A percentile compares a stretch with the other conserved stretches of the same genome.
Evolutionary conservation across 2,888 invertebrate species (phyloP).

Genomic region (Piscicola geometra): DNA sequence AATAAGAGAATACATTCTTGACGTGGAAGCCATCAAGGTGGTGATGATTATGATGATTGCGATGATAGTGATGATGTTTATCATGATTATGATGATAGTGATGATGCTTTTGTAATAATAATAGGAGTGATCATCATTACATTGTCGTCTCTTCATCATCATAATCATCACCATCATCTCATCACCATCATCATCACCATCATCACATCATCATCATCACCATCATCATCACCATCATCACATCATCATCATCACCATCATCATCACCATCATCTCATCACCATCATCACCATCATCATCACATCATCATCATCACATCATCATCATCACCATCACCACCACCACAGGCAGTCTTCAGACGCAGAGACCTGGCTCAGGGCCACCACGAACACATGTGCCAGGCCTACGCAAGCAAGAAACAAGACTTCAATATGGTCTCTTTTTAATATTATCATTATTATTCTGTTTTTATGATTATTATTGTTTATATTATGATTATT

Average conservation of each 20-base stretch:
- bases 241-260: background rate
- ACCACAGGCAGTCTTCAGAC: constrained; percentile 58
- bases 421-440: constrained; percentile 59
- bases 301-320: background rate
- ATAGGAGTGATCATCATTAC: background rate
- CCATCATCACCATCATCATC: background rate
- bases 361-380: constrained; percentile 65
- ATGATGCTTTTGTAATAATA: background rate
- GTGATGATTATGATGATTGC: background rate
- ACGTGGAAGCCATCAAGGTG: constrained; percentile 66
- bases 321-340: background rate
- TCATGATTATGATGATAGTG: constrained; percentile 7
- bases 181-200: too few species aligned
- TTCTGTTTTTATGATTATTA: background rate
- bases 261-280: background rate
- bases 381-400: constrained; percentile 65
- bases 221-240: background rate
- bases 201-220: background rate
- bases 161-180: background rate
- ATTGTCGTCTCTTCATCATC: background rate
- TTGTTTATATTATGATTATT: background rate
- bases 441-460: background rate
- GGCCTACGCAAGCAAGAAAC: constrained; percentile 62
- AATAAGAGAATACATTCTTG: constrained; percentile 64
- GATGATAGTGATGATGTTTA: background rate